Conservation (phyloP, 2,113 vertebrate genomes). For the Mustela nigripes region DNA sequence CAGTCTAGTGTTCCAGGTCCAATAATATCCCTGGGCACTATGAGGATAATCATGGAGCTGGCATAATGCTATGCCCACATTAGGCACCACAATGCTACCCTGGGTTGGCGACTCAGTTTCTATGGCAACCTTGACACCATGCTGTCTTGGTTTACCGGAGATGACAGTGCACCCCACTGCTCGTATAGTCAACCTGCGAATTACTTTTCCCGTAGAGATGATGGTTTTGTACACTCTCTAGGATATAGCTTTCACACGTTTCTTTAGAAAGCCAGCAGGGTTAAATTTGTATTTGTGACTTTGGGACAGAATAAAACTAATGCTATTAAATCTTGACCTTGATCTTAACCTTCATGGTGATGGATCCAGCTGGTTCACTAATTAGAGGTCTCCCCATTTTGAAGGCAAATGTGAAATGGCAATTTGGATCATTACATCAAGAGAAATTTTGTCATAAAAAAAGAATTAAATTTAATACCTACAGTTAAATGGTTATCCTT, state of each 20-base stretch:
- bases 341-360: slow-evolving; percentile 60
- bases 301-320: slow-evolving; percentile 70
- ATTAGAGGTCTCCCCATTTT: background rate
- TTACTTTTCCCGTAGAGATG: slow-evolving; percentile 63
- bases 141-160: slow-evolving; percentile 24
- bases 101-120: slow-evolving; percentile 57
- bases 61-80: background rate
- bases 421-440: slow-evolving; percentile 43
- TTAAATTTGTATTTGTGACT: slow-evolving; percentile 68
- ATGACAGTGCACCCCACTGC: background rate
- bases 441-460: slow-evolving; percentile 62
- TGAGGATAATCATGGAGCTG: background rate
- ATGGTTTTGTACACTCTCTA: slow-evolving; percentile 56
- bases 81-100: background rate
- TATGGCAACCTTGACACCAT: slow-evolving; percentile 5
- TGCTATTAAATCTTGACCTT: slow-evolving; percentile 62
- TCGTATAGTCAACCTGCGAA: slow-evolving; percentile 61
- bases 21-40: background rate
- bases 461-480: slow-evolving; percentile 51
- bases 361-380: slow-evolving; percentile 25
- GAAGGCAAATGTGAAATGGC: slow-evolving; percentile 55
- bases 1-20: background rate
- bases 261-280: slow-evolving; percentile 49
- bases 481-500: slow-evolving; percentile 53
- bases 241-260: background rate